Percentiles rank a stretch among this genome's conserved stretches.
These are phyloP conservation scores for Polypterus bichir DNA, from an alignment of 2,113 vertebrate species.

Conservation along the genomic window DNA sequence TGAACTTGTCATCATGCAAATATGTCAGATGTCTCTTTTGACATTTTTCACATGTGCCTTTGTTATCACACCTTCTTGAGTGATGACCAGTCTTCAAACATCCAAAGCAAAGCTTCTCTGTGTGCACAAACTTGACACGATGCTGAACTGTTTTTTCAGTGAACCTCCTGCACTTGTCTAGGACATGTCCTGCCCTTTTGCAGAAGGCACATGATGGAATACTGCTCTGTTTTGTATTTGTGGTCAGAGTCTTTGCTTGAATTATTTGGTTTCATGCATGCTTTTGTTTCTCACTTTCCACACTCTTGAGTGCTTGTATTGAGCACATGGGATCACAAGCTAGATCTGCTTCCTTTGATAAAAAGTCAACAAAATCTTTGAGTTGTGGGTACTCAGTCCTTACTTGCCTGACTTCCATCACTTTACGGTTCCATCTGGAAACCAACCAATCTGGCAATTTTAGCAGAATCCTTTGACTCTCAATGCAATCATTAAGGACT, in stretches of 20 bases:
- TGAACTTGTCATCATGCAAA: constrained; percentile 15
- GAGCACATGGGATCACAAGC: too few relatives aligned
- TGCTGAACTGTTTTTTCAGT: too few relatives aligned
- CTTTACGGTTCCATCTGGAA: constrained; percentile 14
- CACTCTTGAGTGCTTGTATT: constrained; percentile 11
- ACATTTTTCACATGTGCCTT: too few relatives aligned
- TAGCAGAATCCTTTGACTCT: constrained; percentile 14
- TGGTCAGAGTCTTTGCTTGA: constrained; percentile 12
- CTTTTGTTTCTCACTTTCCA: constrained; percentile 8
- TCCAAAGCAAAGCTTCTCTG: too few relatives aligned
- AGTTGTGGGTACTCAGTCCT: too few relatives aligned
- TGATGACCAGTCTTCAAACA: too few relatives aligned
- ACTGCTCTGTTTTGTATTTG: constrained; percentile 9
- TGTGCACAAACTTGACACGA: too few relatives aligned
- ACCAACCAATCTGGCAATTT: constrained; percentile 10
- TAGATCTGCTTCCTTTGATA: too few relatives aligned
- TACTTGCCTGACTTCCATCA: background rate
- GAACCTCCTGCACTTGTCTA: too few relatives aligned
- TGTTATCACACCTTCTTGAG: too few relatives aligned
- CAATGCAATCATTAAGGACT: constrained; percentile 18
- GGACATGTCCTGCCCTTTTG: constrained; percentile 7
- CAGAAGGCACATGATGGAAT: constrained; percentile 13
- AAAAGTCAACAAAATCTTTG: too few relatives aligned
- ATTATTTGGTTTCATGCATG: constrained; percentile 7
- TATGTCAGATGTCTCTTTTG: constrained; percentile 10